A percentile compares a stretch with the other conserved stretches of the same genome.
Conservation (phyloP, 2,888 invertebrate genomes). For the Eilema caniola region DNA sequence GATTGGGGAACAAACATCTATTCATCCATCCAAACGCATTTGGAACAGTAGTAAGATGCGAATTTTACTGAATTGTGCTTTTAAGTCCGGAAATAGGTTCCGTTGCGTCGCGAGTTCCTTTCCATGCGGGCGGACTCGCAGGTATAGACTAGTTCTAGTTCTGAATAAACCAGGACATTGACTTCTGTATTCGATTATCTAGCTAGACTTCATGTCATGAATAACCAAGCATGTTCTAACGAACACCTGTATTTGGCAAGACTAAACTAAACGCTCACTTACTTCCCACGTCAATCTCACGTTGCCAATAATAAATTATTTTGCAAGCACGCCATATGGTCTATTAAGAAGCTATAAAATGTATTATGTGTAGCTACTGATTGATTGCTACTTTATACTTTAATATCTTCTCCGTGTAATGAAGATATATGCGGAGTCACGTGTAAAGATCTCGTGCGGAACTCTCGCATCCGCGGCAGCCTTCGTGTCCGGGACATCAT, state of each 20-base stretch:
- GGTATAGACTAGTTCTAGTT: background rate
- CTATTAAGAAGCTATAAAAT: constrained; percentile 14
- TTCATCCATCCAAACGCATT: no score
- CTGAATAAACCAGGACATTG: background rate
- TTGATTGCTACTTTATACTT: background rate
- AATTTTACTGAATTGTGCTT: no score
- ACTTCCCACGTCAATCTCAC: constrained; percentile 34
- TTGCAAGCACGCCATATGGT: constrained; percentile 46
- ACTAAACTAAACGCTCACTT: constrained; percentile 2
- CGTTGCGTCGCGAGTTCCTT: no score
- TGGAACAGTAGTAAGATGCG: no score
- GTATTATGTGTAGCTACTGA: constrained; percentile 19
- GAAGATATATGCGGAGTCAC: no score
- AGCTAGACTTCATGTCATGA: background rate
- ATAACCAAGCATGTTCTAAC: background rate
- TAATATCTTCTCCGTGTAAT: background rate
- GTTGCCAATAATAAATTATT: constrained; percentile 32
- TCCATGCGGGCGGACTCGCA: background rate
- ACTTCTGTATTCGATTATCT: background rate
- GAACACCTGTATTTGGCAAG: constrained; percentile 17
- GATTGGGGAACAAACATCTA: no score
- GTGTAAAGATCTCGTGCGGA: no score
- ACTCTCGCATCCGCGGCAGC: no score
- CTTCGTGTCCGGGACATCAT: no score
- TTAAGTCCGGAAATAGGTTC: no score